Conservation (phyloP, 2,113 vertebrate species). For the Polypterus senegalus region DNA sequence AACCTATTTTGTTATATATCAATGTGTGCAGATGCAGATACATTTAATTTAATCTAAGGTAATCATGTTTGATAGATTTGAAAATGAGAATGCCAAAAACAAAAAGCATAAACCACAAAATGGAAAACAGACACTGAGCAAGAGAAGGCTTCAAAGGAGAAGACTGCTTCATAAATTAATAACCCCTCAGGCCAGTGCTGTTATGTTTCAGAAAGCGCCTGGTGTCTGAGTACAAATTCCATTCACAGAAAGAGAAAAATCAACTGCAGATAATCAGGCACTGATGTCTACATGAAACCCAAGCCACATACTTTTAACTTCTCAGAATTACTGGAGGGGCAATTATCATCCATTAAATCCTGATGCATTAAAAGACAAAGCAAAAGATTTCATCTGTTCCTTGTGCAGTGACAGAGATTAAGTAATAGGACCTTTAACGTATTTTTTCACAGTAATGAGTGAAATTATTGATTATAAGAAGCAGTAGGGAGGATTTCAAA, state of each 20-base stretch:
- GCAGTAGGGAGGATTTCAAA: conserved; percentile 10
- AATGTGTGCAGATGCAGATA: too few species aligned
- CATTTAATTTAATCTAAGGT: too few species aligned
- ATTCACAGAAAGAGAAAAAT: background rate
- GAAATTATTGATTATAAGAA: conserved; percentile 16
- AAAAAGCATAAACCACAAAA: too few species aligned
- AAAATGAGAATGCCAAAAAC: too few species aligned
- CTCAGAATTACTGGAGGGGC: background rate
- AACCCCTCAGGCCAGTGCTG: too few species aligned
- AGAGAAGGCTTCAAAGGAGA: too few species aligned
- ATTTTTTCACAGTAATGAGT: conserved; percentile 18
- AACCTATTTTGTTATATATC: too few species aligned
- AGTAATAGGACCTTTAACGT: conserved; percentile 5
- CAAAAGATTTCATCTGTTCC: conserved; percentile 1
- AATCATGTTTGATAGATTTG: too few species aligned
- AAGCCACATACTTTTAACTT: background rate
- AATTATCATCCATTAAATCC: conserved; percentile 6
- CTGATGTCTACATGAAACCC: background rate
- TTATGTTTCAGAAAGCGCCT: too few species aligned
- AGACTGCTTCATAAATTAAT: too few species aligned
- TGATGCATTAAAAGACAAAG: background rate
- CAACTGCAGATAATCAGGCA: background rate
- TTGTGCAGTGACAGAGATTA: background rate
- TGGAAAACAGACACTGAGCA: too few species aligned
- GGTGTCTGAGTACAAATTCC: background rate